A percentile compares a stretch with the other conserved stretches of the same genome.
Evolutionary conservation across 1,140 invertebrate genomes (phyloP).

Genomic region (Atta cephalotes): DNA sequence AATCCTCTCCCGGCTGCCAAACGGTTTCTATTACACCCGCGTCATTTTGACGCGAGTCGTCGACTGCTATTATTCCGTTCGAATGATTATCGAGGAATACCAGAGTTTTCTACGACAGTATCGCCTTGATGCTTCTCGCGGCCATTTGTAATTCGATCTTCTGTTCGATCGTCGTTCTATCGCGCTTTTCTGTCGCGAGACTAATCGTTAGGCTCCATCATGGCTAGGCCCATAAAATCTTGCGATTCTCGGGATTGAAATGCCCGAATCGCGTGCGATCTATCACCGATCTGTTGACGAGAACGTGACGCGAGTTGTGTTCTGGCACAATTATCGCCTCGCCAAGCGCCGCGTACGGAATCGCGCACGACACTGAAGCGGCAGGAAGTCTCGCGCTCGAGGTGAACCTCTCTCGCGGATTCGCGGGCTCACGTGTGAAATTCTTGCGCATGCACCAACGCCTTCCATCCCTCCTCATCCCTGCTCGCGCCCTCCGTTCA

Average conservation of each 20-base stretch:
- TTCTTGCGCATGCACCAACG: slow-evolving; percentile 83
- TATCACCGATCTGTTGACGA: slow-evolving; percentile 13
- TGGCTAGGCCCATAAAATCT: not conserved
- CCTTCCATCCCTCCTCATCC: slow-evolving; percentile 67
- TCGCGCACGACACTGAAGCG: slow-evolving; percentile 83
- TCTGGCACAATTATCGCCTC: slow-evolving; percentile 39
- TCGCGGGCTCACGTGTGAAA: slow-evolving; percentile 85
- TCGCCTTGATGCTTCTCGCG: not conserved
- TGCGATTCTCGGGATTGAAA: not conserved
- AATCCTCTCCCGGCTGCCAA: slow-evolving; percentile 50
- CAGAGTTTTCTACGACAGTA: slow-evolving; percentile 11
- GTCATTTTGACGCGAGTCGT: slow-evolving; percentile 22
- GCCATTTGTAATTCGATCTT: not conserved
- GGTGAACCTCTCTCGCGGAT: slow-evolving; percentile 79
- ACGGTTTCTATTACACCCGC: slow-evolving; percentile 43
- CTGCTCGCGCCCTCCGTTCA: slow-evolving; percentile 40
- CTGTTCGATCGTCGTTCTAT: slow-evolving; percentile 20
- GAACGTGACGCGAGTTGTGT: slow-evolving; percentile 25
- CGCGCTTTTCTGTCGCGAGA: not conserved
- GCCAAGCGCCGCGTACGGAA: slow-evolving; percentile 79
- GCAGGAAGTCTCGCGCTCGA: slow-evolving; percentile 80
- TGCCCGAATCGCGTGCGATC: slow-evolving; percentile 9
- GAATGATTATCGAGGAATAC: not conserved
- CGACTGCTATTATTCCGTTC: slow-evolving; percentile 11
- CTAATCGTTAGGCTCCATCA: not conserved